Conservation (phyloP, 2,113 vertebrate species). For the Engystomops pustulosus region DNA sequence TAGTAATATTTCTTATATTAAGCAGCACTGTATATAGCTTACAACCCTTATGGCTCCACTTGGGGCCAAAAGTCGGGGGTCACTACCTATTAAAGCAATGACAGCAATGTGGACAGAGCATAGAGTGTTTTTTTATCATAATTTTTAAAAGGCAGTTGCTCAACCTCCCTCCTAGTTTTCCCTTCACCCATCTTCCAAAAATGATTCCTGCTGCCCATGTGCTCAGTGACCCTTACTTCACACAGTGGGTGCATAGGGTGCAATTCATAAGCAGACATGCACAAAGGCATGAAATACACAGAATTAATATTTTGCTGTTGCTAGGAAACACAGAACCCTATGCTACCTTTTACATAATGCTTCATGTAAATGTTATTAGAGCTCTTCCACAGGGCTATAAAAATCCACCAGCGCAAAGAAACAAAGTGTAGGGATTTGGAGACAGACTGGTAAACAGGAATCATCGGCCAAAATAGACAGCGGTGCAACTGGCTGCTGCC, state of each 20-base stretch:
- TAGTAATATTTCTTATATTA: no score
- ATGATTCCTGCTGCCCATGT: background rate
- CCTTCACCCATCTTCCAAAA: background rate
- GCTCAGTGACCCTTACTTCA: background rate
- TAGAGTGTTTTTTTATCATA: no score
- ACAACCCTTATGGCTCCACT: no score
- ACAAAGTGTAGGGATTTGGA: background rate
- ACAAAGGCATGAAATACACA: background rate
- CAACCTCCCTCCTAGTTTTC: background rate
- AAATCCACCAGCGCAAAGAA: conserved; percentile 10
- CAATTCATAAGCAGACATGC: background rate
- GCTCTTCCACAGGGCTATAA: background rate
- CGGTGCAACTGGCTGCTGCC: background rate
- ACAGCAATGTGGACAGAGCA: no score
- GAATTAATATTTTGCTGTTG: conserved; percentile 28
- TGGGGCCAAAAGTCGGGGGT: no score
- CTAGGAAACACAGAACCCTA: conserved; percentile 29
- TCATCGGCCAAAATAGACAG: background rate
- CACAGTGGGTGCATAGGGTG: background rate
- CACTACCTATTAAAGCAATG: no score
- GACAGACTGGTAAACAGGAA: conserved; percentile 10
- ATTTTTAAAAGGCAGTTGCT: no score
- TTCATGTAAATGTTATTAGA: conserved; percentile 12
- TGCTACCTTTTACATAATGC: conserved; percentile 20
- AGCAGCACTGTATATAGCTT: background rate